Evolutionary conservation across 1,140 invertebrate species (phyloP).

Genomic region (Whitmania pigra): DNA sequence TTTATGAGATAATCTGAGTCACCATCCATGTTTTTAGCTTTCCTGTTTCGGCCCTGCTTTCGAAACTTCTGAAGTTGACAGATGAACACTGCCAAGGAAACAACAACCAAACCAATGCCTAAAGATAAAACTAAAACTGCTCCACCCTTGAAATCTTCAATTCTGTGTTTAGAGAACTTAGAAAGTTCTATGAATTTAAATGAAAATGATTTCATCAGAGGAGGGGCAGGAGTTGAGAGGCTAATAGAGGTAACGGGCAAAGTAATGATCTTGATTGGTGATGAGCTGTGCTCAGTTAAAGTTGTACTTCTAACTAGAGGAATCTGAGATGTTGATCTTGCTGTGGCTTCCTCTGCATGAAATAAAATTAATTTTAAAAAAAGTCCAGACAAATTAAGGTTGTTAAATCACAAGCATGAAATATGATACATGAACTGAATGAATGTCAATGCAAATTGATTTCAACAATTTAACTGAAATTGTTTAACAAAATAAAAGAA

Average conservation of each 20-base stretch:
- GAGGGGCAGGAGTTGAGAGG: background rate
- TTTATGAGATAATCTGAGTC: conserved; percentile 11
- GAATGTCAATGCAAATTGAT: too few species aligned
- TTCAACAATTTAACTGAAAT: too few species aligned
- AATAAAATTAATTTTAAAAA: too few species aligned
- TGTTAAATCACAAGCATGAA: too few species aligned
- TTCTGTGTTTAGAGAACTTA: too few species aligned
- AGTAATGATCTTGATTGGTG: background rate
- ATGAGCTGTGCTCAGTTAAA: background rate
- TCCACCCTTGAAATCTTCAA: background rate
- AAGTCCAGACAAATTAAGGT: too few species aligned
- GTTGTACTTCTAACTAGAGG: background rate
- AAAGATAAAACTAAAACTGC: background rate
- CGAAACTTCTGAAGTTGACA: background rate
- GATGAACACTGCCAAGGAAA: background rate
- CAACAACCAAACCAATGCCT: background rate
- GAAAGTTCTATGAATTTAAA: too few species aligned
- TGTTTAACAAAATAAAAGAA: too few species aligned
- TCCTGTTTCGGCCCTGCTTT: background rate
- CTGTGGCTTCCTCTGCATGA: too few species aligned
- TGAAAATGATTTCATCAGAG: background rate
- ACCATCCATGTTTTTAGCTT: conserved; percentile 7
- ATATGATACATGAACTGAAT: too few species aligned
- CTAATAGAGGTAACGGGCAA: background rate
- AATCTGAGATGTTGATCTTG: background rate